Evolutionary conservation across 2,113 vertebrate genomes (phyloP).

Genomic region (Caranx melampygus): DNA sequence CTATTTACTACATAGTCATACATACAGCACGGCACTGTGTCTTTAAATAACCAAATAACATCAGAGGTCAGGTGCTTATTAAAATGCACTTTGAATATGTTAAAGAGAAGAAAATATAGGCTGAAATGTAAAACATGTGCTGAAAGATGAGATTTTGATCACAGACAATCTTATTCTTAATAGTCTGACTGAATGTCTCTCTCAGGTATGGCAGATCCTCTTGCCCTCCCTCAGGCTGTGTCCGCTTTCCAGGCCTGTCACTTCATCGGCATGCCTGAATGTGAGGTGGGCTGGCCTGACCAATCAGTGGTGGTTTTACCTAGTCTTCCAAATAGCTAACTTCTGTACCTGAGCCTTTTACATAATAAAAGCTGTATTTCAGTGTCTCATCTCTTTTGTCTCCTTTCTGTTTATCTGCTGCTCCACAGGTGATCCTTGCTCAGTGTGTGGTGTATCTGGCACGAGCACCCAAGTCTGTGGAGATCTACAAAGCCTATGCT

Average conservation of each 20-base stretch:
- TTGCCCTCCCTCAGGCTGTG: conserved; percentile 93
- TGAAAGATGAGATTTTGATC: neutral
- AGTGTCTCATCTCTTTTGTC: neutral
- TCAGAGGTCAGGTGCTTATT: too few relatives aligned
- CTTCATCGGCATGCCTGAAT: conserved; percentile 98
- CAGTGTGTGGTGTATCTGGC: conserved; percentile 94
- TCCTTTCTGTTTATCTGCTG: conserved; percentile 6
- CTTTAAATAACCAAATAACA: too few relatives aligned
- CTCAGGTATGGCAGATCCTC: conserved; percentile 92
- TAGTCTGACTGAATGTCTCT: conserved; percentile 4
- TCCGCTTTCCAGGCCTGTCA: conserved; percentile 97
- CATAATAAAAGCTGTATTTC: too few relatives aligned
- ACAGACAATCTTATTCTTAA: neutral
- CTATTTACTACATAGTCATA: too few relatives aligned
- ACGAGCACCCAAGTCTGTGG: conserved; percentile 92
- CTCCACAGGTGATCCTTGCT: conserved; percentile 92
- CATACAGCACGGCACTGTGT: too few relatives aligned
- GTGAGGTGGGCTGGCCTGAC: conserved; percentile 87
- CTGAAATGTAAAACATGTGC: neutral
- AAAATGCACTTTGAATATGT: neutral
- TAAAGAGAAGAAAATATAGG: neutral
- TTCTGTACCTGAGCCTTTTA: neutral
- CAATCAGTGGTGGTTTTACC: neutral
- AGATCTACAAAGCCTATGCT: conserved; percentile 90
- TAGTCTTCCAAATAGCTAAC: neutral